Evolutionary conservation across 1,140 invertebrate genomes (phyloP).

Genomic region (Ceratosolen solmsi): DNA sequence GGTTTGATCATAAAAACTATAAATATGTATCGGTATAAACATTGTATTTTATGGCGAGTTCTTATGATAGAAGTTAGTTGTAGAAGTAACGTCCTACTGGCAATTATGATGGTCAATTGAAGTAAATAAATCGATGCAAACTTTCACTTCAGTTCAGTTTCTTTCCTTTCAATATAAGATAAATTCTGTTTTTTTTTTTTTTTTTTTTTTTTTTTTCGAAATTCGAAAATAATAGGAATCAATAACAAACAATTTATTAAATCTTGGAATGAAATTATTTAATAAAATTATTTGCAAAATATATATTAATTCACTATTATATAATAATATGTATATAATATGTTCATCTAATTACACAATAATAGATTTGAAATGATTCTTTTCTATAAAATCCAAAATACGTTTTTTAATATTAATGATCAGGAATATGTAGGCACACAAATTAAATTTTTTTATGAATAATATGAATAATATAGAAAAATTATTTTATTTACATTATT

Average conservation of each 20-base stretch:
- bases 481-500: no score
- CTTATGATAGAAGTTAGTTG: constrained; percentile 23
- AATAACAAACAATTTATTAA: no score
- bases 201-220: background rate
- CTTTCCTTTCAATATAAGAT: constrained; percentile 14
- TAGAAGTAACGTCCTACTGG: background rate
- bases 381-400: no score
- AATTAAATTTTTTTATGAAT: no score
- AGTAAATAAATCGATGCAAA: constrained; percentile 21
- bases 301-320: background rate
- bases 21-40: background rate
- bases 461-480: no score
- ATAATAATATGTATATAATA: no score
- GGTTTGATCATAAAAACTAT: background rate
- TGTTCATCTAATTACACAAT: background rate
- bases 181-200: background rate
- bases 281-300: background rate
- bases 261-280: background rate
- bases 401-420: no score
- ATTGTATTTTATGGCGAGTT: constrained; percentile 16
- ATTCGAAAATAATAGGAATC: no score
- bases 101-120: constrained; percentile 17
- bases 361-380: no score
- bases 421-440: no score
- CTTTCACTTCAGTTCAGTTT: constrained; percentile 25